A percentile compares a stretch with the other conserved stretches of the same genome.
Evolutionary conservation across 2,113 vertebrate genomes (phyloP).

Genomic region (Triplophysa siluroides): DNA sequence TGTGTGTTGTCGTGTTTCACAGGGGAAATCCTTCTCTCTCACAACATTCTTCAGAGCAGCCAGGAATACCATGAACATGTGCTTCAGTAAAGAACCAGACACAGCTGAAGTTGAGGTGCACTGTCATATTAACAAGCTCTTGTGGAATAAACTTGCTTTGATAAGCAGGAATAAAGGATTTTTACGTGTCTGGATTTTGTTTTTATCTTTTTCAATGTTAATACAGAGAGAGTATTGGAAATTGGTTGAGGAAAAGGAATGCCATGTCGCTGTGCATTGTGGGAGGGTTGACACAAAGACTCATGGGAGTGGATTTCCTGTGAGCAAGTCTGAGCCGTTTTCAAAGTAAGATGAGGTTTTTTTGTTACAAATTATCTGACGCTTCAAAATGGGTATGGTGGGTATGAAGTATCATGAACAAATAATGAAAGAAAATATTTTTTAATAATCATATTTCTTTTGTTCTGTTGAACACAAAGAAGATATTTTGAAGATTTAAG

Average conservation of each 20-base stretch:
- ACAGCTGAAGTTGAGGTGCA: slow-evolving; percentile 88
- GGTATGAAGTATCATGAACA: neutral
- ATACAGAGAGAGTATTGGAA: slow-evolving; percentile 89
- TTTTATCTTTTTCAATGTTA: neutral
- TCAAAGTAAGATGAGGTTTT: slow-evolving; percentile 75
- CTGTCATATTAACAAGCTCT: neutral
- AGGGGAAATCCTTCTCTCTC: slow-evolving; percentile 90
- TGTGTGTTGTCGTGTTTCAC: slow-evolving; percentile 47
- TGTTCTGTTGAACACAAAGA: no score
- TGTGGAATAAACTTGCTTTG: neutral
- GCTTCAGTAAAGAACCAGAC: slow-evolving; percentile 85
- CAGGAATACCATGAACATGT: slow-evolving; percentile 91
- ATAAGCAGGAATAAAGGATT: neutral
- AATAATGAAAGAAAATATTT: neutral
- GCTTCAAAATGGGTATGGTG: no score
- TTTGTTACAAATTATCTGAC: neutral
- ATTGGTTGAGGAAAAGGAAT: slow-evolving; percentile 86
- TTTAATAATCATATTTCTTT: no score
- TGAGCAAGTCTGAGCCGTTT: slow-evolving; percentile 88
- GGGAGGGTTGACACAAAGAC: slow-evolving; percentile 90
- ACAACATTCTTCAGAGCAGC: slow-evolving; percentile 90
- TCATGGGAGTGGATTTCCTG: slow-evolving; percentile 87
- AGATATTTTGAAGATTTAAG: no score
- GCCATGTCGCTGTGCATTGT: slow-evolving; percentile 88
- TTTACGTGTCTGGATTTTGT: neutral